A percentile compares a stretch with the other conserved stretches of the same genome.
phyloP scores from a whole-genome alignment of 2,888 invertebrate species.

The Rhyacophila evoluta region DNA sequence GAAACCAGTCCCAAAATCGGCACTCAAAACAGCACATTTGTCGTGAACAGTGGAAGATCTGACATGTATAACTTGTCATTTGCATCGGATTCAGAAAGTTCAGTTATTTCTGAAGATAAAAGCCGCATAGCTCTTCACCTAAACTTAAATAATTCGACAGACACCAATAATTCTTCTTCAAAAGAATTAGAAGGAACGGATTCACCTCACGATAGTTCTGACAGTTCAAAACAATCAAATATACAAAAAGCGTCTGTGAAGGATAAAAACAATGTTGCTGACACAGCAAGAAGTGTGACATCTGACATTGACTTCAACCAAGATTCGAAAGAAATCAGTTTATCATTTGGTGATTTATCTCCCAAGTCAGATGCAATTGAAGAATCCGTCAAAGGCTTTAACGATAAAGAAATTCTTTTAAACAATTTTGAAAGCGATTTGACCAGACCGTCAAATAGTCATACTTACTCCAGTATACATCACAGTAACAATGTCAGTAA shows the following conservation, averaged over 20 bases:
- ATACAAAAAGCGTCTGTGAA: not conserved
- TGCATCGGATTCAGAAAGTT: slow-evolving; percentile 47
- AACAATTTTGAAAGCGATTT: not conserved
- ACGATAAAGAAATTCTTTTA: not conserved
- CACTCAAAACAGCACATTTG: slow-evolving; percentile 44
- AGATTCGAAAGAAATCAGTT: slow-evolving; percentile 16
- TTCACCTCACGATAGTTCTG: not conserved
- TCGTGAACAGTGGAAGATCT: slow-evolving; percentile 48
- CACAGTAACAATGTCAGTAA: not conserved
- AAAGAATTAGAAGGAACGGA: slow-evolving; percentile 32
- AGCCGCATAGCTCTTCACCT: slow-evolving; percentile 27
- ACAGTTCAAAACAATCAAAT: not conserved
- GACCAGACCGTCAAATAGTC: not conserved
- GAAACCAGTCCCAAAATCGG: slow-evolving; percentile 34
- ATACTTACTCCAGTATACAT: not conserved
- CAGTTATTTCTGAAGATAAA: slow-evolving; percentile 36
- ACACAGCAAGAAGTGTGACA: slow-evolving; percentile 30
- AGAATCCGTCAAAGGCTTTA: slow-evolving; percentile 19
- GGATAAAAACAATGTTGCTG: slow-evolving; percentile 13
- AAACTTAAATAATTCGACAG: slow-evolving; percentile 43
- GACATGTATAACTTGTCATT: slow-evolving; percentile 53
- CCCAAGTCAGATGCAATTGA: slow-evolving; percentile 1
- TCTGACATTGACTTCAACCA: slow-evolving; percentile 30
- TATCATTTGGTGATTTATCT: not conserved
- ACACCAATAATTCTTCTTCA: slow-evolving; percentile 40